phyloP scores from a whole-genome alignment of 1,140 invertebrate genomes.

The Geopemphigus sp. region DNA sequence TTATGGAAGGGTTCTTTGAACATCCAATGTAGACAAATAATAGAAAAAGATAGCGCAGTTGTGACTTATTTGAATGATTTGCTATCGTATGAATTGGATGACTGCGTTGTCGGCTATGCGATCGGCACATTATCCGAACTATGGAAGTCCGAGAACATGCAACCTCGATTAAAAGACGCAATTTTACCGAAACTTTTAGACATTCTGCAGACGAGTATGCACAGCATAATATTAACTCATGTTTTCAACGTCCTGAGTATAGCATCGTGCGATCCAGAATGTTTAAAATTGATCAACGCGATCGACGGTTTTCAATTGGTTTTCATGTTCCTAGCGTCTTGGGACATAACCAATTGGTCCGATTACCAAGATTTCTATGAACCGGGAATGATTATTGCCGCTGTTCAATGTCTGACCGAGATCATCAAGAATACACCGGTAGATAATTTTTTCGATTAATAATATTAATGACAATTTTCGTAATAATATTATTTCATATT shows the following conservation, averaged over 20 bases:
- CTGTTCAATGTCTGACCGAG: neutral
- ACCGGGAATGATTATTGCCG: neutral
- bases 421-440: constrained; percentile 6
- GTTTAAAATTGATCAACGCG: neutral
- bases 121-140: constrained; percentile 7
- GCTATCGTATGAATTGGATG: neutral
- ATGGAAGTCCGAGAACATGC: constrained; percentile 8
- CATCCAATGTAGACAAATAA: neutral
- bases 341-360: neutral
- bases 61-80: neutral
- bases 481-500: neutral
- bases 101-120: neutral
- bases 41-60: neutral
- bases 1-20: neutral
- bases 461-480: too few relatives aligned
- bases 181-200: neutral
- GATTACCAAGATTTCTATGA: constrained; percentile 14
- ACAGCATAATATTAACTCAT: neutral
- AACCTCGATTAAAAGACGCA: neutral
- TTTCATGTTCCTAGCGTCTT: neutral
- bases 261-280: neutral
- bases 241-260: neutral
- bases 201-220: neutral
- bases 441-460: neutral
- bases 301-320: neutral